Evolutionary conservation across 2,113 vertebrate genomes (phyloP).

Genomic region (Heptranchias perlo): DNA sequence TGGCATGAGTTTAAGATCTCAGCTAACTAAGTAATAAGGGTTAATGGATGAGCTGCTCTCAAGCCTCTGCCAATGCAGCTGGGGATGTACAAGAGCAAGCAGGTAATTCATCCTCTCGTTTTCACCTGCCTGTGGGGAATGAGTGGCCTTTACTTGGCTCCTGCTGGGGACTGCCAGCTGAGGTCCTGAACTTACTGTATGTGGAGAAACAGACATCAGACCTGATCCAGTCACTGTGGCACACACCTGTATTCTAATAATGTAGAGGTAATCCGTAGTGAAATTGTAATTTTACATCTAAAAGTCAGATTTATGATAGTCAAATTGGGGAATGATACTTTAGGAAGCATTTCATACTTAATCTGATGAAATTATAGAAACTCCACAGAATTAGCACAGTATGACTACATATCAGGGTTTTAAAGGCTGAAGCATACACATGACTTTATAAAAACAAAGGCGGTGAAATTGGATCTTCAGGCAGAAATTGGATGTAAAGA

Average conservation of each 20-base stretch:
- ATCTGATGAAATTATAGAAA: not conserved
- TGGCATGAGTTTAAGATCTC: not conserved
- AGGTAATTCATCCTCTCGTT: slow-evolving; percentile 18
- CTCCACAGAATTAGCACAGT: not conserved
- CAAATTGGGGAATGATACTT: not conserved
- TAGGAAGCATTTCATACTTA: not conserved
- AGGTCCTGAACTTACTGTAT: not conserved
- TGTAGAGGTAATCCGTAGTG: not conserved
- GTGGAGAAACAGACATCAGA: not conserved
- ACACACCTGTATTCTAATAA: not conserved
- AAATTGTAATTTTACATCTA: not conserved
- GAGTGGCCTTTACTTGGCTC: not conserved
- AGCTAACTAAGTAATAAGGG: not conserved
- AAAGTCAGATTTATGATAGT: not conserved
- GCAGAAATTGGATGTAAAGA: not conserved
- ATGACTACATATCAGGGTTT: not conserved
- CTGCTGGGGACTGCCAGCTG: not conserved
- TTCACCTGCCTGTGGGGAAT: slow-evolving; percentile 1
- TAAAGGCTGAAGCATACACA: not conserved
- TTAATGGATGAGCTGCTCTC: not conserved
- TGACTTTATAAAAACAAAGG: not conserved
- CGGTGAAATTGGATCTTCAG: not conserved
- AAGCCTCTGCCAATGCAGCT: not conserved
- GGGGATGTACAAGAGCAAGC: not conserved
- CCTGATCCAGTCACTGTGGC: not conserved